Evolutionary conservation across 2,888 invertebrate species (phyloP).

Genomic region (Merodon equestris): DNA sequence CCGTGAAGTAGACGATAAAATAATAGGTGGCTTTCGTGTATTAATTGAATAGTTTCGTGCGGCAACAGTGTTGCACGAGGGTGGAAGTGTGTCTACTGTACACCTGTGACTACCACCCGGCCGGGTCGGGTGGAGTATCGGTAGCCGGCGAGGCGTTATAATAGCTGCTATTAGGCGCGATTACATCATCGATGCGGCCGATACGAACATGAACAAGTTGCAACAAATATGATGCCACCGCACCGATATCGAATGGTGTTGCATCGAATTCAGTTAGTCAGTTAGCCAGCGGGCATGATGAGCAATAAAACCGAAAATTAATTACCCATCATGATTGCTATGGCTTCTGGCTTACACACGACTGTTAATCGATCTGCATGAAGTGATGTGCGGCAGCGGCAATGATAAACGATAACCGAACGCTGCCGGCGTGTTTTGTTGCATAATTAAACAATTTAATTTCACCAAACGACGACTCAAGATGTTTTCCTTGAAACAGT

Average conservation of each 20-base stretch:
- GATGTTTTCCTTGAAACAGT: conserved; percentile 28
- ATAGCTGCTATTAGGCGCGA: too few species aligned
- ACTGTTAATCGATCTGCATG: conserved; percentile 24
- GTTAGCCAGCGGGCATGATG: too few species aligned
- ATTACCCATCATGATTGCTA: conserved; percentile 29
- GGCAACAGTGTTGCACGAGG: conserved; percentile 35
- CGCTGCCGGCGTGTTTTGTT: conserved; percentile 26
- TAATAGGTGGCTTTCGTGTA: conserved; percentile 31
- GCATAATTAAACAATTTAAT: conserved; percentile 64
- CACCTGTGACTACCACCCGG: too few species aligned
- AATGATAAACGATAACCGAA: conserved; percentile 37
- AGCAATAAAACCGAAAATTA: conserved; percentile 13
- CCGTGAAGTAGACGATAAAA: conserved; percentile 21
- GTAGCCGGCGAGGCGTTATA: too few species aligned
- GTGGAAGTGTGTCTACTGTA: too few species aligned
- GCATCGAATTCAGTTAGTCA: too few species aligned
- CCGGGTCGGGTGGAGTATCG: too few species aligned
- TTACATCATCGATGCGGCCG: too few species aligned
- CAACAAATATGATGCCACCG: too few species aligned
- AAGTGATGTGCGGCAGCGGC: background rate
- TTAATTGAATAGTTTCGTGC: conserved; percentile 37
- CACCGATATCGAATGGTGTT: too few species aligned
- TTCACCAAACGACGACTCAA: conserved; percentile 47
- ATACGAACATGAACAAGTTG: too few species aligned
- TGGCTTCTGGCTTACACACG: conserved; percentile 53